Base-by-base conservation (phyloP, 2,797 vertebrate species). In the Fistularia tabacaria region DNA sequence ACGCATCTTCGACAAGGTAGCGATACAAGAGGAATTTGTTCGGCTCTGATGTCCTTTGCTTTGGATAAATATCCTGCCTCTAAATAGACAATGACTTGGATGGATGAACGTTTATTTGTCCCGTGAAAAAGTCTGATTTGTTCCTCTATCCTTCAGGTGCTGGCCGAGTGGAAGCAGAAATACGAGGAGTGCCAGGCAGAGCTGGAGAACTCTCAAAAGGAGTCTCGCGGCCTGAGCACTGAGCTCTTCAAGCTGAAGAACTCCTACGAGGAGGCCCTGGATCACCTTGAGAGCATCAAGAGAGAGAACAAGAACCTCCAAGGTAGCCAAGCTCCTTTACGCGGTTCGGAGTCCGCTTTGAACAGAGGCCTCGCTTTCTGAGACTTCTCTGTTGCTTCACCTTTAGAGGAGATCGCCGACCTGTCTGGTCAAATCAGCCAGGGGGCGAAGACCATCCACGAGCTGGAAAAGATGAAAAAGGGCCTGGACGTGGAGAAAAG, bases 271-370 rank as follows among this genome's bases (percentile, higher is more conserved):
- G 95, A 97, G 81, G 89, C 92, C 1, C 76, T 98, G 36, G 93
- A 97, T 59, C 90, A 95, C 66, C 83, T 97, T 74, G 94, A 98
- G 82, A 93, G 91, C 0, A 82, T 93, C 63, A 95, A 93, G 84
- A 87, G 93, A 46, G 96, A 97, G 82, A 97, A 95, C 85, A 97
- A 97, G 89, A 97, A 98, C 81, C 87, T 97, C 15, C 95, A 96
- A 84, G 94, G 95, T 95, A 88, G 8, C 9, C n/a, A 12, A 15
- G 14, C 8, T 9, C 13, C 8, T 3, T 39, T 8, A 3, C 38
- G 39, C 9, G 12, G 13, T 36, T 38, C 7, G 14, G 8, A 12
- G 5, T 3, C 49, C n/a, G 14, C 14, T 14, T 6, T 14, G 9
- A 25, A 25, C n/a, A 10, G 8, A 8, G 6, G 45, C 14, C 10